Evolutionary conservation across 2,888 invertebrate species (phyloP).

Genomic region (Anaspis maculata): DNA sequence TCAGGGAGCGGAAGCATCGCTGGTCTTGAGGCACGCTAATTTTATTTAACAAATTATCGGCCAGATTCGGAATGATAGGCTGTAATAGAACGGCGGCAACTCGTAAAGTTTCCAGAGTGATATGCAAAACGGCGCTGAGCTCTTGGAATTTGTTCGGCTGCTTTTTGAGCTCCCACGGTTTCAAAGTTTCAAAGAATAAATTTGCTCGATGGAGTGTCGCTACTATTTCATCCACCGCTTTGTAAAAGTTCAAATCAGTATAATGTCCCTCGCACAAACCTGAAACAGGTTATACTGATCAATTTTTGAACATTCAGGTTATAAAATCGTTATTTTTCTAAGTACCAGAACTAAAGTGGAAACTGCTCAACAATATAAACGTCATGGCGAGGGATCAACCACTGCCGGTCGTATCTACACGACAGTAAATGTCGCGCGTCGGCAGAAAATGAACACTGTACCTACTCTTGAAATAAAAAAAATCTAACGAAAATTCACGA

Average conservation of each 20-base stretch:
- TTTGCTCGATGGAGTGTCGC: constrained; percentile 70
- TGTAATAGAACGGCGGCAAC: constrained; percentile 72
- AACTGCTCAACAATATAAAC: no score
- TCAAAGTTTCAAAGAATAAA: constrained; percentile 73
- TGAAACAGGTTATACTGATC: not conserved
- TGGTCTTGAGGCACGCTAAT: constrained; percentile 44
- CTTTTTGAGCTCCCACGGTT: constrained; percentile 83
- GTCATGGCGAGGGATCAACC: no score
- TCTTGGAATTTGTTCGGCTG: constrained; percentile 47
- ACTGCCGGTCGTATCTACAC: no score
- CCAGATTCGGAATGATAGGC: constrained; percentile 75
- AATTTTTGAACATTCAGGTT: not conserved
- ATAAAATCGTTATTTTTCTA: no score
- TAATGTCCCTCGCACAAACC: constrained; percentile 47
- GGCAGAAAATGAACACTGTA: no score
- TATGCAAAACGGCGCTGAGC: constrained; percentile 65
- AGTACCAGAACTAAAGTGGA: no score
- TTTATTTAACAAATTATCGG: constrained; percentile 61
- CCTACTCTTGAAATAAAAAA: no score
- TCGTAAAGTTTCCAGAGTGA: constrained; percentile 78
- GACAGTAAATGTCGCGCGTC: no score
- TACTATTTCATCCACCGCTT: constrained; percentile 71
- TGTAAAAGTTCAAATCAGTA: constrained; percentile 70
- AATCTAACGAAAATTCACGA: no score
- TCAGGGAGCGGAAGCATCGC: constrained; percentile 47